These are phyloP conservation scores for Capra hircus DNA, from an alignment of 2,113 vertebrate species.

Conservation along the genomic window DNA sequence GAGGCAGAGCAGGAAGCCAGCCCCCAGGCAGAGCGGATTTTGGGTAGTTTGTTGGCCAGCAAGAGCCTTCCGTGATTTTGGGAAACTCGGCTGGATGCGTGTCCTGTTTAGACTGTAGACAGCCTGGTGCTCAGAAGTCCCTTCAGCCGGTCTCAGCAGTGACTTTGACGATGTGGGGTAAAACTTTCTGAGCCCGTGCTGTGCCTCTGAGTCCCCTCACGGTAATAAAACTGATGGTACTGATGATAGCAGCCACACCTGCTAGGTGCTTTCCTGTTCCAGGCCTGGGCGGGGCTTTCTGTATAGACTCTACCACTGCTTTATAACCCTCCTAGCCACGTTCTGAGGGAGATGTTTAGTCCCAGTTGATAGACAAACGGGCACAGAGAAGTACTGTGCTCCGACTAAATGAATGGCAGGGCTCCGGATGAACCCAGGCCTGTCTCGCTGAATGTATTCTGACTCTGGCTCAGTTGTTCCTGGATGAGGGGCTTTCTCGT, in stretches of 20 bases:
- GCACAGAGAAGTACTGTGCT: too few relatives aligned
- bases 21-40: neutral
- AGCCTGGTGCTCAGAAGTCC: neutral
- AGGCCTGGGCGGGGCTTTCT: neutral
- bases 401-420: neutral
- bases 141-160: neutral
- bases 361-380: neutral
- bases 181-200: neutral
- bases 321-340: neutral
- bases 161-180: neutral
- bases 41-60: neutral
- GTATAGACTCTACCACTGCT: neutral
- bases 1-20: neutral
- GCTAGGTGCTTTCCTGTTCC: neutral
- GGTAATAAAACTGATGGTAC: neutral
- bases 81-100: neutral
- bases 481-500: neutral
- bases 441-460: too few relatives aligned
- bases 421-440: neutral
- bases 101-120: neutral
- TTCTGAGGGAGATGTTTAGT: neutral
- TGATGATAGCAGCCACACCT: neutral
- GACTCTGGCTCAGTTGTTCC: neutral
- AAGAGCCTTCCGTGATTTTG: neutral
- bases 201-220: neutral